A percentile compares a stretch with the other conserved stretches of the same genome.
These are phyloP conservation scores for Crioceris asparagi DNA, from an alignment of 2,888 invertebrate genomes.

Conservation along the genomic window DNA sequence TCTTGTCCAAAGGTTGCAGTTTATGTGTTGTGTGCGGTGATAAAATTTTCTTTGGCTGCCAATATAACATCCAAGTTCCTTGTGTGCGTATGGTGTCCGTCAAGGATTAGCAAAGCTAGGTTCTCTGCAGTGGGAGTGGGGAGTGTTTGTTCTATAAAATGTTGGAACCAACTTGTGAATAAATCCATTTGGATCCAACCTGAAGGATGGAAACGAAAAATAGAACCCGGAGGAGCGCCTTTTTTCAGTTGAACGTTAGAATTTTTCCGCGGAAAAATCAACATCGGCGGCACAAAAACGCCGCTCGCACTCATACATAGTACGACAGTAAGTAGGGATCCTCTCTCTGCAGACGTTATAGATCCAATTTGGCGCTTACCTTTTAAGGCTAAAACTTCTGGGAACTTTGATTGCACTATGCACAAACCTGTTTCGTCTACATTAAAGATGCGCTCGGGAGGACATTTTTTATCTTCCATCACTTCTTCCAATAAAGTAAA, in stretches of 20 bases:
- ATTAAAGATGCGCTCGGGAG: neutral
- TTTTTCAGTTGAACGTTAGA: neutral
- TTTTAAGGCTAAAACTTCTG: neutral
- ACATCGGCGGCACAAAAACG: neutral
- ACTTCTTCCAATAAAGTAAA: neutral
- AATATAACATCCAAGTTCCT: too few relatives aligned
- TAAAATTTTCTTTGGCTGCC: too few relatives aligned
- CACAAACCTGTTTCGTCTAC: neutral
- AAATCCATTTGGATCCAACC: conserved; percentile 1
- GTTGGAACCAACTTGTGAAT: neutral
- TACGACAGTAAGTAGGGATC: conserved; percentile 1
- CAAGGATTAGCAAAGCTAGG: neutral
- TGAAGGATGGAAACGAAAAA: neutral
- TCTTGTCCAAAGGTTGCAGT: conserved; percentile 1
- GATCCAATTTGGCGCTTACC: neutral
- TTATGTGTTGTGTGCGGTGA: conserved; percentile 4
- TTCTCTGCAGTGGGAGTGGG: neutral
- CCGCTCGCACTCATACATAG: conserved; percentile 4
- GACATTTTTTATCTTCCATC: neutral
- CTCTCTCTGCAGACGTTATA: conserved; percentile 1
- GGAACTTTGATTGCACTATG: neutral
- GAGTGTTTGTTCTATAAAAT: conserved; percentile 1
- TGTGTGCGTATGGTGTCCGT: too few relatives aligned
- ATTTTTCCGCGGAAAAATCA: conserved; percentile 2
- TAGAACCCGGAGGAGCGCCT: neutral